Conservation (phyloP, 2,113 vertebrate species). For the Pseudorectes ferrugineus region DNA sequence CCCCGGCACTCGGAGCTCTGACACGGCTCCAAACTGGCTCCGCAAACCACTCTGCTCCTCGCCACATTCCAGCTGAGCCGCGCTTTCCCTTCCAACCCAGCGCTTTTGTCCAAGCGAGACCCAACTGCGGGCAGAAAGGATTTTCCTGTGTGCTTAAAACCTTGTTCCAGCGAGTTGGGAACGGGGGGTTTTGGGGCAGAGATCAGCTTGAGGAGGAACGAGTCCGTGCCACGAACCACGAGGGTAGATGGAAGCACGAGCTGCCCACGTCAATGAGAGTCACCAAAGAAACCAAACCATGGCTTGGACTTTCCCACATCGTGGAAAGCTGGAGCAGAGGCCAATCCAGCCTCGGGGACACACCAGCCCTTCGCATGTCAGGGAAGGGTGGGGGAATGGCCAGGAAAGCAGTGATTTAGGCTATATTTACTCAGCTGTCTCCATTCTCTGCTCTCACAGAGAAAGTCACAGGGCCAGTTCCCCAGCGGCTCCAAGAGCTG, state of each 20-base stretch:
- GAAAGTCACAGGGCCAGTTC: slow-evolving; percentile 52
- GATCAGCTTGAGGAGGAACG: not conserved
- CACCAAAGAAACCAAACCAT: slow-evolving; percentile 1
- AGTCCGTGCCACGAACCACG: not conserved
- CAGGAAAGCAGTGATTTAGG: slow-evolving; percentile 49
- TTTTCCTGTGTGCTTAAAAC: not conserved
- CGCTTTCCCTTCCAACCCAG: not conserved
- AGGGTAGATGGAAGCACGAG: not conserved
- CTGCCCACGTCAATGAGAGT: not conserved
- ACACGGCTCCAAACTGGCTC: slow-evolving; percentile 27
- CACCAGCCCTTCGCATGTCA: not conserved
- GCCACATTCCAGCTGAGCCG: slow-evolving; percentile 15
- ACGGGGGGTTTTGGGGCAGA: not conserved
- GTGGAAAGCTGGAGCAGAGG: not conserved
- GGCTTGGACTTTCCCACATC: slow-evolving; percentile 21
- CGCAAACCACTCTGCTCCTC: not conserved
- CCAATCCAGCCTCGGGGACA: slow-evolving; percentile 22
- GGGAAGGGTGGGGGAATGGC: slow-evolving; percentile 6
- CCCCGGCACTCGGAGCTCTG: not conserved
- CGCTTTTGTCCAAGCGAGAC: not conserved
- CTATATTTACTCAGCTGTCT: slow-evolving; percentile 63
- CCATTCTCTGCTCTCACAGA: slow-evolving; percentile 41
- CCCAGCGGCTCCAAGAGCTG: slow-evolving; percentile 11
- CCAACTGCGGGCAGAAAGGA: not conserved
- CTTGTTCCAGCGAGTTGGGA: not conserved